Base-by-base conservation (phyloP, 2,888 invertebrate species). In the Formica aserva region DNA sequence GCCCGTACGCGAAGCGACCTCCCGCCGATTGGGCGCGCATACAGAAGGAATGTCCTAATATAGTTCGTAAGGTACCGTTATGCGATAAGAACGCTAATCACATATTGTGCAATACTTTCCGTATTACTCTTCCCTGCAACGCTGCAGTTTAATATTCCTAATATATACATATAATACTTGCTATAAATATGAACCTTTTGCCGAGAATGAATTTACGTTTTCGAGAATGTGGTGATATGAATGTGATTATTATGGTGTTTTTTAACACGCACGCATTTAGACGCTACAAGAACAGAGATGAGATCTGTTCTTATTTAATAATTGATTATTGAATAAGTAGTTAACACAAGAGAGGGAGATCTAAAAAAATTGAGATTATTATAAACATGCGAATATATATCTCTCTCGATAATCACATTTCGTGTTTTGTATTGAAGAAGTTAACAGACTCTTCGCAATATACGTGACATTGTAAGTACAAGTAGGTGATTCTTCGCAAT, bases 1-100 rank as follows among this genome's bases (percentile, higher is more conserved):
- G 96, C 75, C 96, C 96, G 41, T 95, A 95, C 74, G 96, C 96
- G 89, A 94, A 95, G 86, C 92, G 94, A 66, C 94, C 95, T 72
- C 96, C 96, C 45, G 93, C 92, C 66, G 95, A 96, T 91, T 96
- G 96, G 96, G 95, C 95, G 75, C 94, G 95, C 77, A 96, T 96
- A 89, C 94, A 95, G 71, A 94, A 94, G 88, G 95, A 95, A 85
- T 95, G 95, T 92, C 96, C 96, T 22, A 94, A 92, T 87, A 95
- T 96, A 85, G 93, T 96, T 84, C 95, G 96, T 88, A 96, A 96
- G 95, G 96, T 96, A 94, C 86, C 91, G 80, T 87, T 86, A 78
- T 90, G 90, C 80, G 91, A 90, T 83, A 87, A 86, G 83, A 91
- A 92, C 87, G 89, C 90, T 88, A 92, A 92, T 89, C 87, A 90